Conservation (phyloP, 2,797 vertebrate species). For the Hypotaenidia okinawae region DNA sequence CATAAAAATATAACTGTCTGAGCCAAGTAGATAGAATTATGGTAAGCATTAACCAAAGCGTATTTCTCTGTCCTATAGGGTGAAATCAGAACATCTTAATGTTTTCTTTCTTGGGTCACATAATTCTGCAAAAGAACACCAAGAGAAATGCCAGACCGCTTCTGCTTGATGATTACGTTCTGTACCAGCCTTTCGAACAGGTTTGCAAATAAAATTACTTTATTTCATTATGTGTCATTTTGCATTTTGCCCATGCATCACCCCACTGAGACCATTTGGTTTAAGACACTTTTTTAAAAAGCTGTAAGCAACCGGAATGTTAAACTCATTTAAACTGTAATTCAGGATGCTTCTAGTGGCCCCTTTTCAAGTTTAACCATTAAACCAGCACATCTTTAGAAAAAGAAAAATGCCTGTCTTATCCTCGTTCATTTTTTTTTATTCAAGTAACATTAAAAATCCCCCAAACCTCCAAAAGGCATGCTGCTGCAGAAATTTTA, state of each 20-base stretch:
- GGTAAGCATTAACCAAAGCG: conserved; percentile 64
- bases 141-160: conserved; percentile 47
- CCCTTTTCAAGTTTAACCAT: not conserved
- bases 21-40: conserved; percentile 72
- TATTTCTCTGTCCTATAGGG: conserved; percentile 64
- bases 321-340: conserved; percentile 25
- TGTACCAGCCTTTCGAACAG: conserved; percentile 46
- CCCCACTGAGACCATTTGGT: conserved; percentile 43
- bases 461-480: not conserved
- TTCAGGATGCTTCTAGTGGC: conserved; percentile 7
- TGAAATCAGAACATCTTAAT: conserved; percentile 72
- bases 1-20: conserved; percentile 73
- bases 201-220: conserved; percentile 65
- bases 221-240: conserved; percentile 65
- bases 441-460: not conserved
- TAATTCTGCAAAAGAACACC: conserved; percentile 60
- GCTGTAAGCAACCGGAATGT: conserved; percentile 31
- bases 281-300: conserved; percentile 6
- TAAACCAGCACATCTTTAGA: not conserved
- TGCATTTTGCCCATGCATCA: conserved; percentile 49
- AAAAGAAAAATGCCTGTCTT: not conserved
- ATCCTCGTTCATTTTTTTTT: not conserved
- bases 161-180: conserved; percentile 8
- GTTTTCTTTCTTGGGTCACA: conserved; percentile 67
- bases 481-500: not conserved